Percentiles rank a stretch among this genome's conserved stretches.
These are phyloP conservation scores for Amphipyra tragopoginis DNA, from an alignment of 2,888 invertebrate genomes.

Conservation along the genomic window DNA sequence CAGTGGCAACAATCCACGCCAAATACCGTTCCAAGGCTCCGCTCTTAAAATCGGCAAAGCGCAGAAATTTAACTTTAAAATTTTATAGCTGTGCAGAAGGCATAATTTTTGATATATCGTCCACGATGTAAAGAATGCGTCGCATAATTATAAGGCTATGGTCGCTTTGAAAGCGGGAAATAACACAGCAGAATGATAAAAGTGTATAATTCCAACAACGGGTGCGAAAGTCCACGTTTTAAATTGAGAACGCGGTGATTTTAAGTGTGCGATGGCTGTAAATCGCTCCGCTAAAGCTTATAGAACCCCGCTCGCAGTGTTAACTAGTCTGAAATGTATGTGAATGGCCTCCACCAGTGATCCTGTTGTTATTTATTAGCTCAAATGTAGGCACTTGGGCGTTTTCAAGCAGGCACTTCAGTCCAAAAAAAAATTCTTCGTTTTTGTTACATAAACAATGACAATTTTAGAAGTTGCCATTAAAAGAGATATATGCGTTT, in stretches of 20 bases:
- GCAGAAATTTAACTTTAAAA: slow-evolving; percentile 78
- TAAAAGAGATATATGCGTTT: slow-evolving; percentile 36
- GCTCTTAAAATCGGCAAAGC: slow-evolving; percentile 52
- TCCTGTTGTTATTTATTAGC: slow-evolving; percentile 49
- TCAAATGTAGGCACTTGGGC: slow-evolving; percentile 30
- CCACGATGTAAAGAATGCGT: slow-evolving; percentile 56
- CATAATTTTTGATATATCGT: slow-evolving; percentile 76
- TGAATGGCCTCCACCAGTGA: slow-evolving; percentile 31
- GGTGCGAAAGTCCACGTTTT: slow-evolving; percentile 11
- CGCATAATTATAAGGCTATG: slow-evolving; percentile 57
- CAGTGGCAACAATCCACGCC: slow-evolving; percentile 29
- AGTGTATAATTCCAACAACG: not conserved
- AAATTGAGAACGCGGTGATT: not conserved
- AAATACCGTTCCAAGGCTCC: slow-evolving; percentile 18
- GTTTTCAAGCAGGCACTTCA: slow-evolving; percentile 21
- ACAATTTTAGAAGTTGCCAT: slow-evolving; percentile 43
- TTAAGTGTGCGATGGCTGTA: not conserved
- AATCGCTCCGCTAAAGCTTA: slow-evolving; percentile 30
- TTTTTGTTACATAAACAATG: slow-evolving; percentile 13
- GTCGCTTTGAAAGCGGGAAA: slow-evolving; percentile 37
- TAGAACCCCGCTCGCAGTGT: slow-evolving; percentile 18
- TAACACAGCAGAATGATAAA: slow-evolving; percentile 8
- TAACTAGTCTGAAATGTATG: slow-evolving; percentile 13
- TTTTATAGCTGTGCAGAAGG: slow-evolving; percentile 75
- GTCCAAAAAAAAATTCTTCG: too few species aligned